Evolutionary conservation across 2,888 invertebrate species (phyloP), one percentile per base, ranked within the genome.

Genomic region (Patella pellucida): DNA sequence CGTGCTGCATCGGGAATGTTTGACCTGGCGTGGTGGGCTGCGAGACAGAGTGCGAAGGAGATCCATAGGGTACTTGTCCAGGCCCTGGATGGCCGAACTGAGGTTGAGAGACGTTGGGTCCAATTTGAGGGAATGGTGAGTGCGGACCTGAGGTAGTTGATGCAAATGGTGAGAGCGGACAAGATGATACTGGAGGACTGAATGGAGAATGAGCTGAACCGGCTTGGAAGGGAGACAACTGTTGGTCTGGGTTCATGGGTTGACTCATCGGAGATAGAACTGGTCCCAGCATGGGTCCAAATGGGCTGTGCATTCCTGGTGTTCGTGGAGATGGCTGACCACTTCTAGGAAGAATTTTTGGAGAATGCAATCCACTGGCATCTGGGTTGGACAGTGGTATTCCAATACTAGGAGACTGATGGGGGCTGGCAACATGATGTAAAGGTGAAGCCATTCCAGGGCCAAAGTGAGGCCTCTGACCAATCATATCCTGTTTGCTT

Each of bases 251-350:
- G 23, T 79, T 78, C 71, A 74, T 50, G 2, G 82, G 82, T 72
- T 83, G 83, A 70, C 81, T 81, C 69, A 79, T 81, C 1, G 81
- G 80, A 14, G 83, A 80, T n/a, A 75, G 77, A 3, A 78, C 75
- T 23, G 81, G 79, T n/a, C 77, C 71, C 16, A 82, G 71, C 54
- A 81, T 62, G 19, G 82, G 79, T 68, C 82, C 82, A 75, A 85
- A 85, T 2, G 83, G 85, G n/a, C 85, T 83, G 68, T 87, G 85
- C 51, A 84, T 82, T 68, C 84, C 84, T 23, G 88, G 88, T 41
- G 87, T 88, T 62, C 86, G 79, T 7, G 88, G 88, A 11, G 88
- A 88, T 23, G 86, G 85, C 76, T 84, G 84, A 54, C 87, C 85
- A 74, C 84, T 84, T 52, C 82, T 71, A 9, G 86, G 87, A 78